Evolutionary conservation across 2,888 invertebrate species (phyloP), one percentile per base, ranked within the genome.

Genomic region (Ariolimax columbianus): DNA sequence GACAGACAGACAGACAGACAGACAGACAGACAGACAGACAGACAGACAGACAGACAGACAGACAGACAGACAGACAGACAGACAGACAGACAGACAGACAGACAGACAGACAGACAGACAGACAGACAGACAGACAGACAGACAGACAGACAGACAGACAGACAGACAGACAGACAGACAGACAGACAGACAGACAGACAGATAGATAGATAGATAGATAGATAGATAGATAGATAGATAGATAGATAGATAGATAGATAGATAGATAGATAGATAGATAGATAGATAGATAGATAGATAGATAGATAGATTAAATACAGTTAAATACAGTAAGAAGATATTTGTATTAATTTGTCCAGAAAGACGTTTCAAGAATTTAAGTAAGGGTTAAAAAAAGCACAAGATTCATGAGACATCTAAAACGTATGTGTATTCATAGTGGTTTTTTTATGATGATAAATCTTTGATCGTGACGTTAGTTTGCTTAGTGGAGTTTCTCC

Each of bases 41-140:
- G 33, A 83, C 6, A 63, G 47, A 83, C 1, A 83, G 77, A 77
- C 33, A 83, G 83, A 68, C 4, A 83, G 83, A 47, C 47, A 68
- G 70, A 77, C 23, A 77, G 51, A 83, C 33, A 83, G 47, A 83
- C 51, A 83, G 68, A 83, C 68, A 68, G 66, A 68, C 59, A 83
- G 33, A 77, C n/a, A n/a, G 6, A 47, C 33, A 83, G 68, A 68
- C 17, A 77, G 51, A 84, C 68, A 83, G 43, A 77, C 47, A 83
- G 55, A 68, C 30, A 79, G 23, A 59, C 40, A 59, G 43, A 59
- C 43, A 79, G 73, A 79, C 30, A 72, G 30, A 84, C 47, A 73
- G 63, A 73, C 30, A 47, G 51, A 77, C 51, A 78, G n/a, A 55
- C 26, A 78, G 47, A 84, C 33, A 59, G 33, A 73, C 51, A 55